A percentile compares a stretch with the other conserved stretches of the same genome.
Conservation (phyloP, 1,140 invertebrate genomes). For the Apis laboriosa region DNA sequence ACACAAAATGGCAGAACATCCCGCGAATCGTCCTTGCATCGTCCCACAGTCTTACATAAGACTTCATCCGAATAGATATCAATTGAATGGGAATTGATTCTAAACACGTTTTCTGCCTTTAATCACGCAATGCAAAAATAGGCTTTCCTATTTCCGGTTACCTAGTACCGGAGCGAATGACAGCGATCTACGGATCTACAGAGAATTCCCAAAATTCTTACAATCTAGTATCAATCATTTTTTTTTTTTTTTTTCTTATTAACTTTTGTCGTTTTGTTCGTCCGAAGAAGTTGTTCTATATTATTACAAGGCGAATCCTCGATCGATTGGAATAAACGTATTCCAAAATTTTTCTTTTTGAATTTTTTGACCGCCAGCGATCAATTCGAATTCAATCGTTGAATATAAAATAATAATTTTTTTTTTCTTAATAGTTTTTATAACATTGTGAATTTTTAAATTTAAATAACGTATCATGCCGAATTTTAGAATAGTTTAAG, state of each 20-base stretch:
- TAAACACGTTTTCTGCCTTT: constrained; percentile 56
- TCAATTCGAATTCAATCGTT: neutral
- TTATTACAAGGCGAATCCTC: constrained; percentile 35
- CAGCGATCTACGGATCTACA: constrained; percentile 60
- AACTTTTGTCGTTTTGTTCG: constrained; percentile 7
- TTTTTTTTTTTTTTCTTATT: constrained; percentile 35
- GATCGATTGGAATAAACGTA: constrained; percentile 24
- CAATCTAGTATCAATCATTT: constrained; percentile 58
- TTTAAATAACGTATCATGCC: neutral
- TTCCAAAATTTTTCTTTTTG: neutral
- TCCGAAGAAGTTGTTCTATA: constrained; percentile 40
- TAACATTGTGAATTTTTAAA: neutral
- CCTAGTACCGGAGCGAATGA: constrained; percentile 64
- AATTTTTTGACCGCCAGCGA: constrained; percentile 2
- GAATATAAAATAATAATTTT: too few species aligned
- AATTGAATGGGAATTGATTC: constrained; percentile 51
- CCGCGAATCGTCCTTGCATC: constrained; percentile 48
- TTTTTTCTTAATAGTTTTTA: too few species aligned
- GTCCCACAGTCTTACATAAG: constrained; percentile 41
- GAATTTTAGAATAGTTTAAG: neutral
- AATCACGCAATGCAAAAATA: constrained; percentile 67
- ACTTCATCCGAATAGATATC: constrained; percentile 42
- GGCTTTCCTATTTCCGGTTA: constrained; percentile 67
- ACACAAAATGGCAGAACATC: constrained; percentile 32
- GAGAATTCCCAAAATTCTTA: constrained; percentile 65